These are phyloP conservation scores for Patiria miniata DNA, from an alignment of 35 echinoderm and acorn worm species.

Conservation along the genomic window DNA sequence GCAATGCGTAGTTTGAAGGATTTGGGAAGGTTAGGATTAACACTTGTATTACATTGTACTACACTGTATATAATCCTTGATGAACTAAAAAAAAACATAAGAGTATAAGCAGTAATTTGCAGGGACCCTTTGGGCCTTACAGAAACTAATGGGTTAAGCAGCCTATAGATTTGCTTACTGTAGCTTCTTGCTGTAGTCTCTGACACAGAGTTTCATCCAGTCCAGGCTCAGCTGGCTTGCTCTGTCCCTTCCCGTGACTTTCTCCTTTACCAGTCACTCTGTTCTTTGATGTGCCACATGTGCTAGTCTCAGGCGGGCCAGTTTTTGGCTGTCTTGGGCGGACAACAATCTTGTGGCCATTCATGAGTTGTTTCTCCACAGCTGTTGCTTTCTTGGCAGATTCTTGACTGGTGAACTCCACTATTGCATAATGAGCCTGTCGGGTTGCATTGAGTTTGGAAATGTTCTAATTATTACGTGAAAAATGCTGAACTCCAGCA, in stretches of 20 bases:
- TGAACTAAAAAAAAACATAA: too few species aligned
- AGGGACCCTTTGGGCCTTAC: too few species aligned
- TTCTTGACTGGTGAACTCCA: conserved; percentile 71
- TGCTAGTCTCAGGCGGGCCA: neutral
- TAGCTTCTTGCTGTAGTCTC: conserved; percentile 18
- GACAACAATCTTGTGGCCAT: conserved; percentile 73
- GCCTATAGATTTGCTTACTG: conserved; percentile 27
- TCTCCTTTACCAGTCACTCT: neutral
- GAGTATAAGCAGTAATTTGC: too few species aligned
- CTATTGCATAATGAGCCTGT: conserved; percentile 89
- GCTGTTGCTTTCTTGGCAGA: conserved; percentile 59
- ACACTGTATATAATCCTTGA: too few species aligned
- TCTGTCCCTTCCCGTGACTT: conserved; percentile 36
- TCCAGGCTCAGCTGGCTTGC: neutral
- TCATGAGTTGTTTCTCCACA: conserved; percentile 75
- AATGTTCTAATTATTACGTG: too few species aligned
- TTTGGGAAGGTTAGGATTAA: too few species aligned
- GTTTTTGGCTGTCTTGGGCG: conserved; percentile 62
- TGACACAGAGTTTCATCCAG: neutral
- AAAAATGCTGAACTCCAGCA: too few species aligned
- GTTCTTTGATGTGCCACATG: neutral
- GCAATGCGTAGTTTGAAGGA: too few species aligned
- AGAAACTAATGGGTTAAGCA: neutral
- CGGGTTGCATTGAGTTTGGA: too few species aligned
- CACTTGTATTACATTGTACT: too few species aligned